Evolutionary conservation across 2,113 vertebrate species (phyloP).

Genomic region (Megaleporinus macrocephalus): DNA sequence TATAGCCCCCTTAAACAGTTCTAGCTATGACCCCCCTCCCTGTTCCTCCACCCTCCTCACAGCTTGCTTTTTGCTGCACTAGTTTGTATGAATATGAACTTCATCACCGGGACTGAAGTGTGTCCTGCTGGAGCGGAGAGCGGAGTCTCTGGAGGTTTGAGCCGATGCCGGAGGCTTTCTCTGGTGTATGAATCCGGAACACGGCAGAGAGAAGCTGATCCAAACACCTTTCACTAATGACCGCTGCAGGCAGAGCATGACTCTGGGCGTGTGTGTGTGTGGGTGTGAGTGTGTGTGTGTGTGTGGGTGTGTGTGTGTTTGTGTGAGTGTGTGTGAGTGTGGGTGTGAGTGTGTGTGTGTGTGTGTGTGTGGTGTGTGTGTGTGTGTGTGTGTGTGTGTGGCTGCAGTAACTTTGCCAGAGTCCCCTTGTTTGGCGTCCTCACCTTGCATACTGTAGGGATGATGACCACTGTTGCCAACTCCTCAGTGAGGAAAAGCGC

Average conservation of each 20-base stretch:
- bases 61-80: no score
- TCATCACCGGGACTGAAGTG: neutral
- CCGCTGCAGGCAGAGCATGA: neutral
- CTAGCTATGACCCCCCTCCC: no score
- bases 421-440: neutral
- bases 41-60: no score
- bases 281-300: no score
- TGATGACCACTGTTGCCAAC: no score
- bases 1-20: no score
- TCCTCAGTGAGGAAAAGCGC: no score
- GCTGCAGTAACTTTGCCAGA: neutral
- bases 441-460: neutral
- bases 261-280: neutral
- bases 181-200: neutral
- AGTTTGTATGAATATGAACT: neutral
- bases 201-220: neutral
- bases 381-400: slow-evolving; percentile 16
- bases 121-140: neutral
- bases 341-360: slow-evolving; percentile 4
- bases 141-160: neutral
- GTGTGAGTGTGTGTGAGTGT: slow-evolving; percentile 9
- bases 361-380: slow-evolving; percentile 7
- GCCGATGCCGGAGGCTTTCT: neutral
- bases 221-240: slow-evolving; percentile 17
- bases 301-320: neutral